Evolutionary conservation across 2,888 invertebrate genomes (phyloP), one percentile per base, ranked within the genome.

Genomic region (Volucella inflata): DNA sequence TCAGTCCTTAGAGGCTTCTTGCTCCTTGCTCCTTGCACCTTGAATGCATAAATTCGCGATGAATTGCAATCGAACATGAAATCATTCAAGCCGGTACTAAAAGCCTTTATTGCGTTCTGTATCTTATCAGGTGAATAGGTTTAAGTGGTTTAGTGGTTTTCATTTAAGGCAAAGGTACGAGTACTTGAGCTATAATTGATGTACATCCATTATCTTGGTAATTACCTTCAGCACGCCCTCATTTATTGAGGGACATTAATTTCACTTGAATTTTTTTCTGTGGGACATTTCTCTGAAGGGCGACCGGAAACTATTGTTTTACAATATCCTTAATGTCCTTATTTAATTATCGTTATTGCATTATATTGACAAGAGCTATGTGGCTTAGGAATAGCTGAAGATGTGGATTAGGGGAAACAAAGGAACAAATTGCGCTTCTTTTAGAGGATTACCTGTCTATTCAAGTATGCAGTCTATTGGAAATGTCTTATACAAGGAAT

Each of bases 31-130:
- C n/a, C n/a, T n/a, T n/a, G n/a, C n/a, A n/a, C n/a, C n/a, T n/a
- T 30, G 21, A 57, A 59, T 14, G 50, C 30, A 79, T 84, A 80
- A 75, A 84, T 84, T 79, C 64, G 70, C 79, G 71, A 79, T 79
- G 84, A 75, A 84, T 84, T 84, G 84, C 84, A 79, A 70, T 84
- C 46, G 70, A 84, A 75, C 84, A 84, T 80, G 84, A 84, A 84
- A 84, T 70, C 44, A 53, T 70, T 79, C 71, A 16, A 44, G 40
- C 53, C 17, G 64, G 62, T 60, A 44, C 65, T 48, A 21, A 14
- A 48, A 42, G 9, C 11, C n/a, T 53, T 67, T 1, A 48, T 1
- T 55, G 67, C 68, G 68, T 53, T 30, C 17, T 64, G 48, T 68
- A 55, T 53, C 72, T 59, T 38, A 72, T 65, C 21, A 46, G 59